Evolutionary conservation across 1,140 invertebrate species (phyloP).

Genomic region (Saxidomus purpurata): DNA sequence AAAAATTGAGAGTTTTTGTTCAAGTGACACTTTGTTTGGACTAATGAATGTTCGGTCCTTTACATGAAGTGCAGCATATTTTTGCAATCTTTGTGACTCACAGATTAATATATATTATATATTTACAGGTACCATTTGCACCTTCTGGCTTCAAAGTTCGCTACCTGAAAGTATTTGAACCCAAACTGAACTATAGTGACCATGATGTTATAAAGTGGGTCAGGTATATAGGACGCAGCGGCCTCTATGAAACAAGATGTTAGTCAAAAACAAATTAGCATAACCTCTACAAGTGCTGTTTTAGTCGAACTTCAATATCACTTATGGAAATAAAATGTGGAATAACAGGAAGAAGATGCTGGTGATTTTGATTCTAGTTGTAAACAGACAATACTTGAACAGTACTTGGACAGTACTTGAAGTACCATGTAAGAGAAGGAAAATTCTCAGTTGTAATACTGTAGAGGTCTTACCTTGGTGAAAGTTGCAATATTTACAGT

Average conservation of each 20-base stretch:
- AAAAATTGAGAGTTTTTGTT: too few species aligned
- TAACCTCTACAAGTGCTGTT: neutral
- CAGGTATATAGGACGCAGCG: constrained; percentile 99
- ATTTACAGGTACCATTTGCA: constrained; percentile 92
- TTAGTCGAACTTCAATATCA: neutral
- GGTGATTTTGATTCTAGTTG: too few species aligned
- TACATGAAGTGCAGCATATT: too few species aligned
- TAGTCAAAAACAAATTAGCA: constrained; percentile 63
- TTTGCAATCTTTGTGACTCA: too few species aligned
- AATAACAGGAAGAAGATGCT: too few species aligned
- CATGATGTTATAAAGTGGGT: constrained; percentile 99
- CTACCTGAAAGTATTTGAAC: constrained; percentile 99
- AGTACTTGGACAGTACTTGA: too few species aligned
- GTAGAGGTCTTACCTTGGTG: neutral
- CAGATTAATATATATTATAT: neutral
- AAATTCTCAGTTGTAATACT: too few species aligned
- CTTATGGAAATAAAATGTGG: too few species aligned
- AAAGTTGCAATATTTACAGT: constrained; percentile 13
- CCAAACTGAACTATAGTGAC: constrained; percentile 99
- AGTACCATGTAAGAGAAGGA: too few species aligned
- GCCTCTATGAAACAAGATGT: constrained; percentile 99
- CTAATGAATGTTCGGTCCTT: too few species aligned
- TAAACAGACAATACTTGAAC: too few species aligned
- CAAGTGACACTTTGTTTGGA: too few species aligned
- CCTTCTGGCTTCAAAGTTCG: constrained; percentile 99